Percentiles rank a stretch among this genome's conserved stretches.
Evolutionary conservation across 1,140 invertebrate genomes (phyloP).

Genomic region (Wasmannia auropunctata): DNA sequence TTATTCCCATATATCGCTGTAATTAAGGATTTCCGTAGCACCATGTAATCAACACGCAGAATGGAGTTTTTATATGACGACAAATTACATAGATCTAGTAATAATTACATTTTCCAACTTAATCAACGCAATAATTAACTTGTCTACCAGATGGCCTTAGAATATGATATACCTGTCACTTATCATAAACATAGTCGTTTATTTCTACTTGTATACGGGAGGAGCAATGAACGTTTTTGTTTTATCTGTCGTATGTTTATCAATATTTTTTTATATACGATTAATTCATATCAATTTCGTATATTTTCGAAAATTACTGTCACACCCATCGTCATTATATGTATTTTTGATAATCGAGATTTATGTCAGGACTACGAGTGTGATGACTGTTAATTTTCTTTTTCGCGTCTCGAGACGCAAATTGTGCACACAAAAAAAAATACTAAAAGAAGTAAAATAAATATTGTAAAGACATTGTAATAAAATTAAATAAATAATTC

Average conservation of each 20-base stretch:
- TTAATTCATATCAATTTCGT: constrained; percentile 26
- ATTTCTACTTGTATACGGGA: neutral
- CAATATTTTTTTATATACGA: neutral
- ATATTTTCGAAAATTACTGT: neutral
- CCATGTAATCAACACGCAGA: constrained; percentile 14
- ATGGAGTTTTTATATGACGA: constrained; percentile 1
- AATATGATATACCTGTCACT: neutral
- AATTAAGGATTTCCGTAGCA: constrained; percentile 20
- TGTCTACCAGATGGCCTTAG: constrained; percentile 3
- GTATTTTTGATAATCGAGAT: neutral
- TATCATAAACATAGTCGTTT: constrained; percentile 3
- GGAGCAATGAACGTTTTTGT: neutral
- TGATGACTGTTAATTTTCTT: neutral
- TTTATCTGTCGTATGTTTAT: neutral
- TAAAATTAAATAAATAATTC: neutral
- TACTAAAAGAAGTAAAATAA: neutral
- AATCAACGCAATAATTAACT: constrained; percentile 49
- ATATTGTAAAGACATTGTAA: neutral
- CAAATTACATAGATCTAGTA: constrained; percentile 31
- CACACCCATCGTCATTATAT: neutral
- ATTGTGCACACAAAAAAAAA: neutral
- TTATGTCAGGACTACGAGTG: neutral
- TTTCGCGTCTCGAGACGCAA: neutral
- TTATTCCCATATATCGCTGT: neutral
- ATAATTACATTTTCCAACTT: constrained; percentile 40